Evolutionary conservation across 2,888 invertebrate species (phyloP), one percentile per base, ranked within the genome.

Genomic region (Anthophora plumipes): DNA sequence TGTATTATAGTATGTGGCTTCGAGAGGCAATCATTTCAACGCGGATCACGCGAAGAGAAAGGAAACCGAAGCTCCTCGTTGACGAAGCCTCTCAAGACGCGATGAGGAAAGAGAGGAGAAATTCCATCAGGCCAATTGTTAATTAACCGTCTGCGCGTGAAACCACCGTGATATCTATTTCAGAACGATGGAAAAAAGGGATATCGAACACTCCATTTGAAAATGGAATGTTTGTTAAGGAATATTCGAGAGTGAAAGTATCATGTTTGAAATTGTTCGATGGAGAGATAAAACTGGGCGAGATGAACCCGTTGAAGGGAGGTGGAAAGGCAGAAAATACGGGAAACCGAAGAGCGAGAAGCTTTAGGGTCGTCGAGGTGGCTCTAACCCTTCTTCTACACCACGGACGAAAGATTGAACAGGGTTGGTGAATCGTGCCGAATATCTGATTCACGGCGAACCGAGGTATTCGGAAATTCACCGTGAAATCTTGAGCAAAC

Each of bases 401-500:
- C 66, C 43, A 41, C 12, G 39, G 64, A 17, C 41, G 39, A 22
- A 22, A 72, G 79, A 85, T 83, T 73, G 81, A 73, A 85, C 72
- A 70, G 48, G 85, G 75, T 64, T 83, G 80, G 68, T 76, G 86
- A 85, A 84, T 84, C 84, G 72, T 64, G 77, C 63, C 68, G 85
- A 80, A 84, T 72, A 76, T 76, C 82, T 85, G 68, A 74, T 31
- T 63, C 57, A 41, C 39, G 41, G 61, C 5, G 71, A 54, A 59
- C 41, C 75, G 60, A 61, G 80, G 76, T 67, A 85, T 79, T 85
- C 86, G 87, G 82, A 89, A 91, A 91, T 89, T 90, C 88, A 84
- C 88, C 89, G 88, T 89, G 85, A 91, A 91, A 90, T 90, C 90
- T 91, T 91, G 84, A 80, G 87, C 87, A 91, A 91, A 90, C 90